A percentile compares a stretch with the other conserved stretches of the same genome.
These are phyloP conservation scores for Setophaga coronata DNA, from an alignment of 2,113 vertebrate genomes.

Conservation along the genomic window DNA sequence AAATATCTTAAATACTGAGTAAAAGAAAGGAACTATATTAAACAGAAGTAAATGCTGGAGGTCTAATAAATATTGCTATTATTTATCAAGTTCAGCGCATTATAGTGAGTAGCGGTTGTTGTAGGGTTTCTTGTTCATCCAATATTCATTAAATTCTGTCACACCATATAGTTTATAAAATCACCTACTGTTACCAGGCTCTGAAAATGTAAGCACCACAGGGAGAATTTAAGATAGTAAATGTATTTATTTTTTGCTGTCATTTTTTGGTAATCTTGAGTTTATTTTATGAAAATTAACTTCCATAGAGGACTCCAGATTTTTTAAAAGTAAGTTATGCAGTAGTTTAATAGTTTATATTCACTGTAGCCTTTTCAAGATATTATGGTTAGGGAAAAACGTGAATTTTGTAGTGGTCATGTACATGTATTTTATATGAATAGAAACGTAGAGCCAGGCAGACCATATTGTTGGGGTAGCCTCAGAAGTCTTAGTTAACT, in stretches of 20 bases:
- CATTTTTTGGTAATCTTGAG: background rate
- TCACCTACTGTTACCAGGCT: constrained; percentile 14
- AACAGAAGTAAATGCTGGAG: background rate
- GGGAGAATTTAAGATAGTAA: constrained; percentile 3
- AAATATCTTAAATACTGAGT: background rate
- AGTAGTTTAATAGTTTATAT: background rate
- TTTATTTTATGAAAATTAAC: constrained; percentile 9
- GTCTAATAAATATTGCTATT: background rate
- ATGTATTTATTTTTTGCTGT: constrained; percentile 23
- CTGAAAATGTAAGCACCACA: background rate
- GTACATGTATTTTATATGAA: background rate
- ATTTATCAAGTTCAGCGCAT: background rate
- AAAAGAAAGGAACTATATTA: background rate
- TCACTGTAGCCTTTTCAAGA: background rate
- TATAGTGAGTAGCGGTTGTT: background rate
- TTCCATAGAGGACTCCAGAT: background rate
- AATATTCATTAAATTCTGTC: constrained; percentile 41
- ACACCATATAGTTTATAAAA: constrained; percentile 26
- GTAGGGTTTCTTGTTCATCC: background rate
- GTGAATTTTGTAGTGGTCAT: background rate
- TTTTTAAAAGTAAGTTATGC: background rate
- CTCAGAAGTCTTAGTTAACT: background rate
- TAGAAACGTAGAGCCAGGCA: background rate
- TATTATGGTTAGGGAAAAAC: background rate
- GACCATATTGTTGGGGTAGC: background rate